These are phyloP conservation scores for Bufotes viridis DNA, from an alignment of 2,797 vertebrate species.

Conservation along the genomic window DNA sequence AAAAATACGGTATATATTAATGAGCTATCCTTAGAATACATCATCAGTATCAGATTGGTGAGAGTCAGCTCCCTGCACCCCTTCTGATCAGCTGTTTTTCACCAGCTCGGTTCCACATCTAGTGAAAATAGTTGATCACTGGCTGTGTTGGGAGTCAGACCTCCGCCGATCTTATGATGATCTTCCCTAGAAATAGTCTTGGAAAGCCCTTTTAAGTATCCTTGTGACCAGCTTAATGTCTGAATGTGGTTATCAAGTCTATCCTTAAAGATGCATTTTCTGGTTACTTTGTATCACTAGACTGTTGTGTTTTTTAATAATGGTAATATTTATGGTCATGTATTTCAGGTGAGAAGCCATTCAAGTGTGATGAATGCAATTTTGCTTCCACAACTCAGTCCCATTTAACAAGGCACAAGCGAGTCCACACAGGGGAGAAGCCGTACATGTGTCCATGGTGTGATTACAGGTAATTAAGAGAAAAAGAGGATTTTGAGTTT, in stretches of 20 bases:
- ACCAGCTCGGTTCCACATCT: too few species aligned
- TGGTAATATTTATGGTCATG: neutral
- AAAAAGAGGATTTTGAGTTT: neutral
- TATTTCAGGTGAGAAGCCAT: slow-evolving; percentile 91
- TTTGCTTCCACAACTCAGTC: slow-evolving; percentile 98
- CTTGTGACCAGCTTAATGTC: neutral
- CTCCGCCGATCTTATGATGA: too few species aligned
- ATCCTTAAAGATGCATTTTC: neutral
- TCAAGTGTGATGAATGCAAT: slow-evolving; percentile 95
- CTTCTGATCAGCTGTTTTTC: too few species aligned
- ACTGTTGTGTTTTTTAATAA: neutral
- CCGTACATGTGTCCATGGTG: slow-evolving; percentile 99
- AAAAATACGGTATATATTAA: too few species aligned
- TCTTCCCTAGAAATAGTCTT: too few species aligned
- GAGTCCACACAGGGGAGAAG: slow-evolving; percentile 97
- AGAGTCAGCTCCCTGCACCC: too few species aligned
- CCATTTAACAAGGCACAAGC: slow-evolving; percentile 94
- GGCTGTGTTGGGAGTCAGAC: too few species aligned
- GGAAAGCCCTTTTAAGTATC: neutral
- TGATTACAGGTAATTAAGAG: slow-evolving; percentile 90
- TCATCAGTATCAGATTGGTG: too few species aligned
- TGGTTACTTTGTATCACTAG: neutral
- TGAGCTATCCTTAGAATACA: too few species aligned
- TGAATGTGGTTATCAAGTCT: neutral
- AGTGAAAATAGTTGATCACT: too few species aligned